Percentiles rank a stretch among this genome's conserved stretches.
Evolutionary conservation across 2,113 vertebrate species (phyloP).

Genomic region (Carlito syrichta): DNA sequence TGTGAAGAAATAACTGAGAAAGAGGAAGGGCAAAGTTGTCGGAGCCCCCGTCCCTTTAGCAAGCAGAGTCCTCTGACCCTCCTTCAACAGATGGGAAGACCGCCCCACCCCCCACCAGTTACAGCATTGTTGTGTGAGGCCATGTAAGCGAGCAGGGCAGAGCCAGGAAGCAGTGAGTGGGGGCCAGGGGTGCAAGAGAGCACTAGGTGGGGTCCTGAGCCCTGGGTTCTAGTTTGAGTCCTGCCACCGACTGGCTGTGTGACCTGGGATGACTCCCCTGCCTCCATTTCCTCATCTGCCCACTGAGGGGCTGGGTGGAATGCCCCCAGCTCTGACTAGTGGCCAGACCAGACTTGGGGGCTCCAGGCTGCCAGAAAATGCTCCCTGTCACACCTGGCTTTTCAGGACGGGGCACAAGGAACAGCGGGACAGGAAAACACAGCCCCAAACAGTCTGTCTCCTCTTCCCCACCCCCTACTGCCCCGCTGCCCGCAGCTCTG

Average conservation of each 20-base stretch:
- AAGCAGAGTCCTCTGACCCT: not conserved
- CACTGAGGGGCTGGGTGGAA: not conserved
- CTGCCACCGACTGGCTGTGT: not conserved
- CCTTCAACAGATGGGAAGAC: not conserved
- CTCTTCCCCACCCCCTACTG: not conserved
- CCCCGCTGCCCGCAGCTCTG: not conserved
- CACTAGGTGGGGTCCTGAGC: fast-evolving
- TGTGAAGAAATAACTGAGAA: slow-evolving; percentile 57
- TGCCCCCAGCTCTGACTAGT: not conserved
- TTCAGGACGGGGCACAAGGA: not conserved
- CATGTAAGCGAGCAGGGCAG: fast-evolving
- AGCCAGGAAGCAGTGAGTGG: not conserved
- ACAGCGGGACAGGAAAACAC: not conserved
- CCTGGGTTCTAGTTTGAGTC: not conserved
- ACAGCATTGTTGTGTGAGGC: not conserved
- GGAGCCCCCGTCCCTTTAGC: not conserved
- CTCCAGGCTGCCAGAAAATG: not conserved
- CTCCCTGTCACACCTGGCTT: not conserved
- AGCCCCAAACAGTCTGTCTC: not conserved
- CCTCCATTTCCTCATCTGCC: not conserved
- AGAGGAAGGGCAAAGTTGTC: slow-evolving; percentile 42
- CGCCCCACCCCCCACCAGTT: not conserved
- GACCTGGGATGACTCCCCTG: not conserved
- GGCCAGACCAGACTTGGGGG: not conserved
- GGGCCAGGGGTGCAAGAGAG: not conserved